These are phyloP conservation scores for Latrodectus geometricus DNA, from an alignment of 1,140 invertebrate genomes.

Conservation along the genomic window DNA sequence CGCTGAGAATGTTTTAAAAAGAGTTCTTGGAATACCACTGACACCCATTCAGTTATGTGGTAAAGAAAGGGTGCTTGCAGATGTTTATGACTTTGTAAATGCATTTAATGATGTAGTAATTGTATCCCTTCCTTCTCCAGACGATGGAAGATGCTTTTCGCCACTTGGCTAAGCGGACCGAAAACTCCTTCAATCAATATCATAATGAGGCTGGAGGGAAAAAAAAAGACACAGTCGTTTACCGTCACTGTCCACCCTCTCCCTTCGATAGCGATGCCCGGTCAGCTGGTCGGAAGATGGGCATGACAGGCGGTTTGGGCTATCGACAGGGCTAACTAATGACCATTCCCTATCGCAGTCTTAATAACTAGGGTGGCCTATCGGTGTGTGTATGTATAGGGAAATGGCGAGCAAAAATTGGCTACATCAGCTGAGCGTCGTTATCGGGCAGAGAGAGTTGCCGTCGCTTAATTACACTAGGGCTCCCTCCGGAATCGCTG, in stretches of 20 bases:
- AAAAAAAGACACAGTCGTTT: slow-evolving; percentile 27
- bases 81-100: slow-evolving; percentile 27
- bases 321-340: slow-evolving; percentile 49
- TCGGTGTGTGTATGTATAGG: slow-evolving; percentile 34
- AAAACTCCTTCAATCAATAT: slow-evolving; percentile 39
- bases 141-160: slow-evolving; percentile 24
- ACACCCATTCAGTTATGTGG: too few species aligned
- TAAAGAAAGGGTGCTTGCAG: neutral
- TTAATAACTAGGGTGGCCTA: slow-evolving; percentile 42
- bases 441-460: slow-evolving; percentile 36
- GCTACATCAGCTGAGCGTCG: slow-evolving; percentile 49
- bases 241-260: slow-evolving; percentile 10
- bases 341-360: slow-evolving; percentile 53
- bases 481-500: slow-evolving; percentile 39
- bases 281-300: slow-evolving; percentile 49
- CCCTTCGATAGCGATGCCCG: slow-evolving; percentile 12
- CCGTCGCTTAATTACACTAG: slow-evolving; percentile 52
- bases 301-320: slow-evolving; percentile 43
- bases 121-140: slow-evolving; percentile 14
- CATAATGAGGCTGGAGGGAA: slow-evolving; percentile 45
- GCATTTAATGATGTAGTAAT: slow-evolving; percentile 34
- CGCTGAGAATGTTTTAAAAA: too few species aligned
- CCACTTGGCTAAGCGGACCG: slow-evolving; percentile 25
- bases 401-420: slow-evolving; percentile 55
- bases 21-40: too few species aligned